These are phyloP conservation scores for Chrysolina oricalcia DNA, from an alignment of 2,888 invertebrate species.

Conservation along the genomic window DNA sequence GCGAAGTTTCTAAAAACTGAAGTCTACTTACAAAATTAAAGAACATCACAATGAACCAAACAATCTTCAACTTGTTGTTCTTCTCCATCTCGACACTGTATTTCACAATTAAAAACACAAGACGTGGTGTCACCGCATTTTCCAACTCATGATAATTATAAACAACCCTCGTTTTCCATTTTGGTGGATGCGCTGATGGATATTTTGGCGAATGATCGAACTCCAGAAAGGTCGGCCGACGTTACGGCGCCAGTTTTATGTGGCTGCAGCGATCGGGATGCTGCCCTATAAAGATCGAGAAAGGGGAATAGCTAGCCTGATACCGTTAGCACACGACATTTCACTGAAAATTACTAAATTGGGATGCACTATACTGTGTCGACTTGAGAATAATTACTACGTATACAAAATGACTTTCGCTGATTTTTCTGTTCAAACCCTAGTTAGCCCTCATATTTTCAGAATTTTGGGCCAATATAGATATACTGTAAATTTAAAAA, in stretches of 20 bases:
- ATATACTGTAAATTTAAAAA: too few species aligned
- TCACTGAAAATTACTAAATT: neutral
- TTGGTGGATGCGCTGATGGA: slow-evolving; percentile 28
- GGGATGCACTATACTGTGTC: neutral
- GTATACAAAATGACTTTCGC: too few species aligned
- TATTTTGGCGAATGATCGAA: slow-evolving; percentile 24
- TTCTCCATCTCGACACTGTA: slow-evolving; percentile 36
- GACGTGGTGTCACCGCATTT: slow-evolving; percentile 28
- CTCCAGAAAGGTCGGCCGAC: slow-evolving; percentile 51
- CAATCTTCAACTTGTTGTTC: slow-evolving; percentile 53
- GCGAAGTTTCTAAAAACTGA: slow-evolving; percentile 19
- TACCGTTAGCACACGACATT: neutral
- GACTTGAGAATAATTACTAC: too few species aligned
- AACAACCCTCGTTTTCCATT: slow-evolving; percentile 14
- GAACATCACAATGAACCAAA: slow-evolving; percentile 63
- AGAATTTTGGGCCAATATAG: too few species aligned
- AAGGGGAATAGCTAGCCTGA: neutral
- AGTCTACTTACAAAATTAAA: slow-evolving; percentile 63
- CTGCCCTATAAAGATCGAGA: slow-evolving; percentile 11
- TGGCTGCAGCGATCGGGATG: slow-evolving; percentile 6
- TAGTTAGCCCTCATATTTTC: too few species aligned
- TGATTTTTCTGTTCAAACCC: too few species aligned
- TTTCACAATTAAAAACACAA: slow-evolving; percentile 6
- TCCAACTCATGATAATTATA: neutral
- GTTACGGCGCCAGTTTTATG: slow-evolving; percentile 49